Evolutionary conservation across 1,140 invertebrate genomes (phyloP).

Genomic region (Dinoponera quadriceps): DNA sequence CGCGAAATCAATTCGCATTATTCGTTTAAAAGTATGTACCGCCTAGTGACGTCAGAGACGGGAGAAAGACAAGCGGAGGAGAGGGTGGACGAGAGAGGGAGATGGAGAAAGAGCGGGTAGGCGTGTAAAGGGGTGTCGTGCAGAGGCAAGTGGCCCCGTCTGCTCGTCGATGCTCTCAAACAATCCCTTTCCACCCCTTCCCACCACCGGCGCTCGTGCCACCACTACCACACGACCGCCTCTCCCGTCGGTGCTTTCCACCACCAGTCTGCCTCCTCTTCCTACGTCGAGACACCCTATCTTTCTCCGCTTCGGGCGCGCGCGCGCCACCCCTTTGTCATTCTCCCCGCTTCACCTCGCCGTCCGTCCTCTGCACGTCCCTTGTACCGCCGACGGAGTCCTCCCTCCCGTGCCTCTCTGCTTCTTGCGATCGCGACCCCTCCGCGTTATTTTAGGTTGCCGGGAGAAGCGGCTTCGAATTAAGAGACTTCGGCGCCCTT

Average conservation of each 20-base stretch:
- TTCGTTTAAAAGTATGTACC: constrained; percentile 78
- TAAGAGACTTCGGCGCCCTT: background rate
- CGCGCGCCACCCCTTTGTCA: constrained; percentile 73
- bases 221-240: constrained; percentile 53
- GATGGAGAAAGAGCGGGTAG: constrained; percentile 40
- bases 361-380: constrained; percentile 57
- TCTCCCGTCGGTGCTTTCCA: constrained; percentile 47
- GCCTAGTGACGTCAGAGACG: constrained; percentile 72
- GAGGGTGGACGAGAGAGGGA: background rate
- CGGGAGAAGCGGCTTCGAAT: background rate
- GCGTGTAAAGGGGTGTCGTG: constrained; percentile 73
- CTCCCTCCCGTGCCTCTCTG: constrained; percentile 56
- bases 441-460: constrained; percentile 24
- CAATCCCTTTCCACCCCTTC: constrained; percentile 72
- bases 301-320: constrained; percentile 36
- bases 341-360: constrained; percentile 44
- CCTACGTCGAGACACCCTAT: constrained; percentile 68
- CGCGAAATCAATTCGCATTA: constrained; percentile 80
- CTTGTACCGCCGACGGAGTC: constrained; percentile 65
- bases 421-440: constrained; percentile 39
- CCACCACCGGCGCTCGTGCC: constrained; percentile 59
- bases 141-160: constrained; percentile 76
- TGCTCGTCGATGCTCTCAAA: constrained; percentile 76
- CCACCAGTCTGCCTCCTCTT: constrained; percentile 52
- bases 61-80: constrained; percentile 13